phyloP scores from a whole-genome alignment of 2,888 invertebrate genomes.

The Ormyrus pomaceus region DNA sequence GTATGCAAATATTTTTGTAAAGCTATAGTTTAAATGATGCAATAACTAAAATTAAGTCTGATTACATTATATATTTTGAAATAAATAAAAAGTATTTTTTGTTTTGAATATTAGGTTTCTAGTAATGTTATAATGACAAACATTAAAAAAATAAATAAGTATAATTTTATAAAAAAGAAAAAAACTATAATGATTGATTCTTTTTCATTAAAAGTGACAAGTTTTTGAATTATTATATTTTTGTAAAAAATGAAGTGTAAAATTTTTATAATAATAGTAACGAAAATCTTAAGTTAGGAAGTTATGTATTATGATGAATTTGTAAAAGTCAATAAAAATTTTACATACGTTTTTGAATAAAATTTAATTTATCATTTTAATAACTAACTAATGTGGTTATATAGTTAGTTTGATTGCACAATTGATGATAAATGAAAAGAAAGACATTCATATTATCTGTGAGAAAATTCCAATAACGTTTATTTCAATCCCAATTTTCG shows the following conservation, averaged over 20 bases:
- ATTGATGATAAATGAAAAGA: slow-evolving; percentile 5
- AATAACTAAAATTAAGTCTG: slow-evolving; percentile 4
- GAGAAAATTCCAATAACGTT: slow-evolving; percentile 58
- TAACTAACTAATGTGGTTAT: neutral
- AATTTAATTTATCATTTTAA: no score
- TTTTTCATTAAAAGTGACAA: no score
- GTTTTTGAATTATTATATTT: no score
- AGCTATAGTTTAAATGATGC: neutral
- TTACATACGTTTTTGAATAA: no score
- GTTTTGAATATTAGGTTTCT: no score
- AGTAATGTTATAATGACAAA: no score
- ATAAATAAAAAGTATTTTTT: no score
- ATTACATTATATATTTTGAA: neutral
- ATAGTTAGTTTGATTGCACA: neutral
- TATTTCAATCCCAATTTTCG: slow-evolving; percentile 55
- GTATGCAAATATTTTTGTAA: slow-evolving; percentile 27
- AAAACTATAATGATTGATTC: no score
- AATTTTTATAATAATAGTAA: no score
- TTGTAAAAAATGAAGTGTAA: no score
- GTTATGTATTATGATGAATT: neutral
- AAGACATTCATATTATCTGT: slow-evolving; percentile 24
- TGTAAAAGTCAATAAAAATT: neutral
- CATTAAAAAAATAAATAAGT: no score
- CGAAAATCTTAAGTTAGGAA: neutral
- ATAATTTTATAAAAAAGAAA: no score